A percentile compares a stretch with the other conserved stretches of the same genome.
phyloP scores from a whole-genome alignment of 2,113 vertebrate genomes.

The Brienomyrus longianalis region DNA sequence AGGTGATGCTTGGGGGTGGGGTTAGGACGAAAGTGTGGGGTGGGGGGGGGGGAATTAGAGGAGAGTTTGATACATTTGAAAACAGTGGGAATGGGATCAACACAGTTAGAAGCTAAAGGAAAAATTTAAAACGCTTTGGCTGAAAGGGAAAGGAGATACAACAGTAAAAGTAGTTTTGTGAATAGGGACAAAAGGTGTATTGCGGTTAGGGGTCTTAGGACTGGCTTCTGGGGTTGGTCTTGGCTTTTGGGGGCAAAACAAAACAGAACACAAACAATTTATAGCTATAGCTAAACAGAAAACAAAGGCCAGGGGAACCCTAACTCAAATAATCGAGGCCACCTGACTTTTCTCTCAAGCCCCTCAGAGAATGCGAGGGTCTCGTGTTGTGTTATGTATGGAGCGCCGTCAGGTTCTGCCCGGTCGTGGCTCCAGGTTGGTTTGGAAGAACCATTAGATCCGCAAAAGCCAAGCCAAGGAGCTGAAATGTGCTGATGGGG shows the following conservation, averaged over 20 bases:
- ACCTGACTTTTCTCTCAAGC: neutral
- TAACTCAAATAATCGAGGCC: neutral
- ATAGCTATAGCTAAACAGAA: neutral
- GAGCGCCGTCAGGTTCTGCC: neutral
- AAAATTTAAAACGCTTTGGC: neutral
- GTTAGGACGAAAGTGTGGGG: neutral
- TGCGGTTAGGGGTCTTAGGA: neutral
- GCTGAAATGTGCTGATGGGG: conserved; percentile 17
- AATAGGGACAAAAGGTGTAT: neutral
- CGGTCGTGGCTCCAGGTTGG: neutral
- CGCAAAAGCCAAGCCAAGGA: neutral
- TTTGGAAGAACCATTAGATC: conserved; percentile 5
- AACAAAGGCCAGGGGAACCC: neutral
- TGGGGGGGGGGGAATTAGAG: conserved; percentile 19
- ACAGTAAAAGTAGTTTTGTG: neutral
- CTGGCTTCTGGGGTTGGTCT: neutral
- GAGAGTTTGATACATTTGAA: neutral
- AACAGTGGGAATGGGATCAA: neutral
- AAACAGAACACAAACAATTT: neutral
- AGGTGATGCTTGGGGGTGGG: neutral
- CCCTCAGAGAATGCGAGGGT: neutral
- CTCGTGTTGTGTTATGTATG: neutral
- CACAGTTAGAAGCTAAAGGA: neutral
- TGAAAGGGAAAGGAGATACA: neutral
- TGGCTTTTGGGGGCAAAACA: neutral